Conservation (phyloP, 2,888 invertebrate genomes). For the Lycocerus yunnanus region DNA sequence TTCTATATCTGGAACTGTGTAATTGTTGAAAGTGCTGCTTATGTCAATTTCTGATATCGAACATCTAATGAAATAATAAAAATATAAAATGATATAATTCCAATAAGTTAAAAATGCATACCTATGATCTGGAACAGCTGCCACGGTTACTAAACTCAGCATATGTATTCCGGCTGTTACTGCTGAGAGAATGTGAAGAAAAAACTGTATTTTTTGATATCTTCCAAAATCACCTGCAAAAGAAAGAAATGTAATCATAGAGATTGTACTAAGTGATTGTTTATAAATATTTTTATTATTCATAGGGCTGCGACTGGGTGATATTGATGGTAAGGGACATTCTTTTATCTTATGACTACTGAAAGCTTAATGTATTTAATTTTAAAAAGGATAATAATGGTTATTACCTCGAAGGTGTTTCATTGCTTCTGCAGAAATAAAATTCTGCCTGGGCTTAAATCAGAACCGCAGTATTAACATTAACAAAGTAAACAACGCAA, state of each 20-base stretch:
- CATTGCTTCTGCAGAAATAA: too few relatives aligned
- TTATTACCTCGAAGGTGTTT: too few relatives aligned
- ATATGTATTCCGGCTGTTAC: conserved; percentile 82
- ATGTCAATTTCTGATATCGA: conserved; percentile 62
- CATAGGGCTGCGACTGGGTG: too few relatives aligned
- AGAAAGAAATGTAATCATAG: background rate
- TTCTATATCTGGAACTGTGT: conserved; percentile 59
- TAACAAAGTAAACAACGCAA: too few relatives aligned
- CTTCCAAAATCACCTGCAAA: conserved; percentile 76
- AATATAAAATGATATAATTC: background rate
- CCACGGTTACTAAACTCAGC: conserved; percentile 79
- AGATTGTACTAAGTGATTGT: too few relatives aligned
- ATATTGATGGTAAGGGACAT: too few relatives aligned
- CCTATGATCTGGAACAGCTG: conserved; percentile 76
- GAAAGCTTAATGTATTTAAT: too few relatives aligned
- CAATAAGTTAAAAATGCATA: conserved; percentile 36
- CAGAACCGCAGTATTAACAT: too few relatives aligned
- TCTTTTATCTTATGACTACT: too few relatives aligned
- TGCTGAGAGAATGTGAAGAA: conserved; percentile 76
- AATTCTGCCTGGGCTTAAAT: too few relatives aligned
- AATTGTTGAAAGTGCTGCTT: conserved; percentile 54
- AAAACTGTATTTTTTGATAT: conserved; percentile 79
- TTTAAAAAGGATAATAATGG: too few relatives aligned
- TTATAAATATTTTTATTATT: too few relatives aligned
- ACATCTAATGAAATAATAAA: conserved; percentile 59